A percentile compares a stretch with the other conserved stretches of the same genome.
These are phyloP conservation scores for Drosophila mayri DNA, from an alignment of 1,140 invertebrate species.

Conservation along the genomic window DNA sequence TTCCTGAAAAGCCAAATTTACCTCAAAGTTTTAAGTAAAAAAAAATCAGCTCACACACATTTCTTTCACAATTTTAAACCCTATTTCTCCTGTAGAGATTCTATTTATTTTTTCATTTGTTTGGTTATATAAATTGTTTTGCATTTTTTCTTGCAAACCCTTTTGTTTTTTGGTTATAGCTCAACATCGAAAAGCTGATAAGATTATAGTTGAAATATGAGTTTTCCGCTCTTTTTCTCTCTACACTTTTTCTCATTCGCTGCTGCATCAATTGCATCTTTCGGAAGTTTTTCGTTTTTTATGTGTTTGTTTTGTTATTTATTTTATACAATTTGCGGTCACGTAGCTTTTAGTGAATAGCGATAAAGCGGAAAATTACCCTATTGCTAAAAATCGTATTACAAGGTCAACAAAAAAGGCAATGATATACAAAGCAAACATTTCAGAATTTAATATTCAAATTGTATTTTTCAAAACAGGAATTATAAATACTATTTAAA, in stretches of 20 bases:
- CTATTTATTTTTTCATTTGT: background rate
- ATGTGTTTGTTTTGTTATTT: conserved; percentile 17
- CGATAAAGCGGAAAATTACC: background rate
- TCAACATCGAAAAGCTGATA: conserved; percentile 75
- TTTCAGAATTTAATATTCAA: background rate
- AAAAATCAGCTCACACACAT: background rate
- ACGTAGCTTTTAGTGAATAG: conserved; percentile 49
- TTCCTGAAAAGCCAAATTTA: background rate
- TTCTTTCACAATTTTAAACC: background rate
- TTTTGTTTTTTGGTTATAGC: conserved; percentile 53
- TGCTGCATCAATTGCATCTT: conserved; percentile 7
- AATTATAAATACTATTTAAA: background rate
- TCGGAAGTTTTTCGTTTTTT: conserved; percentile 14
- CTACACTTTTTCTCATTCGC: background rate
- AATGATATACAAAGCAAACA: background rate
- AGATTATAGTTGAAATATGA: conserved; percentile 77
- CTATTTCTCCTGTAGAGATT: background rate
- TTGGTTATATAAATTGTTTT: conserved; percentile 41
- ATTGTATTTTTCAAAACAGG: background rate
- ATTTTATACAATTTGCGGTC: conserved; percentile 33
- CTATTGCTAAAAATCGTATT: background rate
- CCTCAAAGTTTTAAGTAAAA: background rate
- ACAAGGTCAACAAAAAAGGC: conserved; percentile 3
- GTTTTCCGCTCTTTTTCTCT: conserved; percentile 28
- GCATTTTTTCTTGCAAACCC: conserved; percentile 20